Evolutionary conservation across 2,113 vertebrate genomes (phyloP).

Genomic region (Nothocercus nigrocapillus): DNA sequence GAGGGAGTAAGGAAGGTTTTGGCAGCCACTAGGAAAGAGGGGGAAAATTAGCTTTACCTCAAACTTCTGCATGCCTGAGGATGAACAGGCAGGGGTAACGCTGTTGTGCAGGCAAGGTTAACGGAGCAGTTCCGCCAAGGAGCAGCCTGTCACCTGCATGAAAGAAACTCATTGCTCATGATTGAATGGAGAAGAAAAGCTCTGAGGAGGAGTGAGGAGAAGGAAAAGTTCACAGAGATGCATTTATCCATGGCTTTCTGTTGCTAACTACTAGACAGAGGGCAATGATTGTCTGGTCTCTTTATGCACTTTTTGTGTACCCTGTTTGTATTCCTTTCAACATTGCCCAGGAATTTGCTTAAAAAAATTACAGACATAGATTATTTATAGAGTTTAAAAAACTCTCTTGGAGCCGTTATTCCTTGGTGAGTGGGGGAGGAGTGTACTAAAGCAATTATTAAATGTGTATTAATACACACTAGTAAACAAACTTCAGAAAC

Average conservation of each 20-base stretch:
- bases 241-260: neutral
- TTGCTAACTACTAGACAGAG: neutral
- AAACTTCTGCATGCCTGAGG: neutral
- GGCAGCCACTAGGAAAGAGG: neutral
- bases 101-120: neutral
- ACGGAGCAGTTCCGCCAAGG: neutral
- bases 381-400: neutral
- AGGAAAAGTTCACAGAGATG: neutral
- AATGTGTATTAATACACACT: neutral
- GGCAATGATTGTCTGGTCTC: neutral
- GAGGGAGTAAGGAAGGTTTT: neutral
- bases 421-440: neutral
- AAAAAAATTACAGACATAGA: neutral
- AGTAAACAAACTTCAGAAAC: slow-evolving; percentile 25
- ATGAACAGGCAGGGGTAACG: neutral
- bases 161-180: neutral
- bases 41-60: neutral
- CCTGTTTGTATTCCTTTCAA: neutral
- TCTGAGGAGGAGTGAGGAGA: neutral
- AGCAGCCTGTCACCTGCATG: neutral
- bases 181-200: neutral
- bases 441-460: neutral
- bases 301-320: neutral
- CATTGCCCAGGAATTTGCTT: neutral
- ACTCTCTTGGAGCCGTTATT: neutral